Evolutionary conservation across 2,113 vertebrate species (phyloP), one percentile per base, ranked within the genome.

Genomic region (Malurus cyaneus): DNA sequence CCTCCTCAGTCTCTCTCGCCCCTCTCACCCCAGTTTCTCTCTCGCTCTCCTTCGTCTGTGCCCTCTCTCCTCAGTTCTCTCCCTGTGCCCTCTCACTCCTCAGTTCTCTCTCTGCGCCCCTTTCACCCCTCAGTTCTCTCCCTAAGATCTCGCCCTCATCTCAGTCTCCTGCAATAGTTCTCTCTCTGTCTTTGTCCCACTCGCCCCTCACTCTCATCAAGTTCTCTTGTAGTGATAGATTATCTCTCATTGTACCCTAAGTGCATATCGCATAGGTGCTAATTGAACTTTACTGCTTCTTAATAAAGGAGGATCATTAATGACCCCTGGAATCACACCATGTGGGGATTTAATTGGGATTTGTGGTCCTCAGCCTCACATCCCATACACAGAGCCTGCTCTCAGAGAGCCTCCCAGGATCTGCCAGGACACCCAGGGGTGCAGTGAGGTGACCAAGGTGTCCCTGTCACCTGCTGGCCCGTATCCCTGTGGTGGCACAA

Each of bases 381-480:
- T 6, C 29, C 34, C 44, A 2, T 70, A n/a, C 5, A 11, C 28
- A 78, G 32, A 29, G 19, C 18, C 29, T 56, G 72, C 9, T 32
- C 72, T 34, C n/a, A 1, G 12, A 59, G 29, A 18, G 4, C 19
- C 74, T 31, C 71, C 11, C 28, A 42, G 15, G 16, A n/a, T 2
- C 65, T 80, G 41, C 26, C 2, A 3, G 18, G 10, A 46, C 1
- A 4, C 14, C 36, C 62, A 44, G 46, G 42, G 52, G 7, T 49
- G 44, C 3, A 10, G 6, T 2, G 9, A 70, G 23, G 23, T 2
- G 15, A 7, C 44, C 59, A 7, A 36, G 21, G 9, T 0, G 3
- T 18, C 73, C 57, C 41, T 53, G 47, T 69, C 84, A 67, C 5
- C 61, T 24, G 17, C 90, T 54, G 71, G 36, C 13, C 46, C 80